Evolutionary conservation across 2,797 vertebrate genomes (phyloP), one percentile per base, ranked within the genome.

Genomic region (Sebastiscus albofasciatus): DNA sequence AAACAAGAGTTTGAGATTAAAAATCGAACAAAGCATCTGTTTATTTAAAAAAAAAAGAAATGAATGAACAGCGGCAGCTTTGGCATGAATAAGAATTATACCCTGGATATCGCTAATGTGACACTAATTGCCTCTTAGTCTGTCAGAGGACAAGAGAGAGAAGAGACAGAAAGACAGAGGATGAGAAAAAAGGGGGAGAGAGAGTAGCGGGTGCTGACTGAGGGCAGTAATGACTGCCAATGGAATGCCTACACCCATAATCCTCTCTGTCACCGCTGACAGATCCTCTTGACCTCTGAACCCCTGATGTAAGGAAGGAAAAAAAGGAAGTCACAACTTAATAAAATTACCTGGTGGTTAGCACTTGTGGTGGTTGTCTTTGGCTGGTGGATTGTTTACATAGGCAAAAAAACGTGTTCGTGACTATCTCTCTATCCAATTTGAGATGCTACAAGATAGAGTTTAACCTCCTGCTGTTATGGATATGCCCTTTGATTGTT

Each of bases 251-350:
- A 90, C 90, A 93, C 92, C 94, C 94, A 95, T 96, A 96, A 96
- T 96, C 95, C 93, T 91, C 90, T 93, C 92, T 95, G 95, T 95
- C 93, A 93, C 90, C 11, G 90, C 90, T 93, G 95, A 96, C 94
- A 95, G 96, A 96, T 96, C 94, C 94, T 95, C 94, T 96, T 96
- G 95, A 96, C 95, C 95, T 94, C 91, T 94, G 94, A 95, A 91
- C 93, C 67, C 80, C 78, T 76, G 85, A 94, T 94, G 92, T 94
- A 92, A 90, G 82, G 80, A 92, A 92, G 86, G 87, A 90, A 94
- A 94, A 88, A 95, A 90, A 93, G 93, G 93, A 95, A 95, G 93
- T 93, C 91, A 90, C 94, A 94, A 92, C 94, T 95, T 95, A 93
- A 94, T 94, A 84, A 91, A 93, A 93, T 93, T 68, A 94, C 85